Evolutionary conservation across 2,113 vertebrate genomes (phyloP).

Genomic region (Larimichthys polyactis): DNA sequence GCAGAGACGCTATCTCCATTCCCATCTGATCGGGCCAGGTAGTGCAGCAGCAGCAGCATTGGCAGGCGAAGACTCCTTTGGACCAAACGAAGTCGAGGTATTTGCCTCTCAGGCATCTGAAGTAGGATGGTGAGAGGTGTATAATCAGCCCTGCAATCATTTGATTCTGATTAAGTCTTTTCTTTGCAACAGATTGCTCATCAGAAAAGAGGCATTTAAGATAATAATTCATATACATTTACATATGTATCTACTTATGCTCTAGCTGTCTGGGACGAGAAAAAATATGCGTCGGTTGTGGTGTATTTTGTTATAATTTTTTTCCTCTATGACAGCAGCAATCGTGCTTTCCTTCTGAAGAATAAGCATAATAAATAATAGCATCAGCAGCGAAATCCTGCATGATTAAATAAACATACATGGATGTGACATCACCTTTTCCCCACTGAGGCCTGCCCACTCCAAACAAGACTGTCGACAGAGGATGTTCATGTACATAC

Average conservation of each 20-base stretch:
- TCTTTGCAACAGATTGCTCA: not conserved
- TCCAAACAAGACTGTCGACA: too few species aligned
- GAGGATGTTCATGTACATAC: not conserved
- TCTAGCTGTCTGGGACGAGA: not conserved
- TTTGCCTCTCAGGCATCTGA: conserved; percentile 80
- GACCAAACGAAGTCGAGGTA: conserved; percentile 76
- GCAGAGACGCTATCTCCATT: conserved; percentile 76
- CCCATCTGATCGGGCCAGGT: conserved; percentile 78
- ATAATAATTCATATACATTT: not conserved
- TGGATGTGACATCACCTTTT: not conserved
- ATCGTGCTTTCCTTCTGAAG: not conserved
- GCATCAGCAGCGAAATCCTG: not conserved
- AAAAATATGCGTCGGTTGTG: not conserved
- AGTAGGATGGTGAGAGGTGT: conserved; percentile 43
- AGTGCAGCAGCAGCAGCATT: conserved; percentile 60
- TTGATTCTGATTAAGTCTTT: conserved; percentile 6
- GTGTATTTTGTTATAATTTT: too few species aligned
- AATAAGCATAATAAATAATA: not conserved
- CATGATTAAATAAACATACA: not conserved
- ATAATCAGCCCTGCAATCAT: conserved; percentile 23
- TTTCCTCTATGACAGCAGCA: not conserved
- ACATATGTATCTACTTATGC: not conserved
- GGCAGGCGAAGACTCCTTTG: conserved; percentile 68
- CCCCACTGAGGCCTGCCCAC: not conserved
- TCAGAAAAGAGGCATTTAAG: not conserved